These are phyloP conservation scores for Rhagium mordax DNA, from an alignment of 2,888 invertebrate genomes.

Conservation along the genomic window DNA sequence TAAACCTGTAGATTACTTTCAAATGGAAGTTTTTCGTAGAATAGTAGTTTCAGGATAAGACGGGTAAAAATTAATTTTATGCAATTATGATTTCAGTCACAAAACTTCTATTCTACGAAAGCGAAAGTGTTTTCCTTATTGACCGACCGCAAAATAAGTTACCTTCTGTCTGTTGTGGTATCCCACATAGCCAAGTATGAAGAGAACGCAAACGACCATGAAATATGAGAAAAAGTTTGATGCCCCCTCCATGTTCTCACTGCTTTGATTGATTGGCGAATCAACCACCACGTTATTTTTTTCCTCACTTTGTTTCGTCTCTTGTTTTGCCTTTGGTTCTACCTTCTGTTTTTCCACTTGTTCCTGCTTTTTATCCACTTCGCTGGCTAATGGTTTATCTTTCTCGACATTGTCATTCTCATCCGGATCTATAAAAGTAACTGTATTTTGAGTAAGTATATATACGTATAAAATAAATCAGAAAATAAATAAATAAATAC, in stretches of 20 bases:
- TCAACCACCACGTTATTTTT: constrained; percentile 40
- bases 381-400: neutral
- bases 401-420: neutral
- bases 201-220: constrained; percentile 75
- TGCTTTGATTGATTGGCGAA: constrained; percentile 43
- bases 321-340: constrained; percentile 47
- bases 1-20: no score
- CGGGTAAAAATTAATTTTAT: no score
- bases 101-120: no score
- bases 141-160: constrained; percentile 68
- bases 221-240: constrained; percentile 82
- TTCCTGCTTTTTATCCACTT: constrained; percentile 15
- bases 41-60: no score
- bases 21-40: no score
- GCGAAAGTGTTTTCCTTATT: no score
- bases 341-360: constrained; percentile 26
- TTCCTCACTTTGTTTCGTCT: constrained; percentile 35
- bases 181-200: constrained; percentile 76
- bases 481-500: no score
- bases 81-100: no score
- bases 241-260: constrained; percentile 70
- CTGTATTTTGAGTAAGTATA: neutral
- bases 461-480: no score
- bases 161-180: constrained; percentile 78
- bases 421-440: neutral